phyloP scores from a whole-genome alignment of 2,113 vertebrate species.

The Petromus typicus region DNA sequence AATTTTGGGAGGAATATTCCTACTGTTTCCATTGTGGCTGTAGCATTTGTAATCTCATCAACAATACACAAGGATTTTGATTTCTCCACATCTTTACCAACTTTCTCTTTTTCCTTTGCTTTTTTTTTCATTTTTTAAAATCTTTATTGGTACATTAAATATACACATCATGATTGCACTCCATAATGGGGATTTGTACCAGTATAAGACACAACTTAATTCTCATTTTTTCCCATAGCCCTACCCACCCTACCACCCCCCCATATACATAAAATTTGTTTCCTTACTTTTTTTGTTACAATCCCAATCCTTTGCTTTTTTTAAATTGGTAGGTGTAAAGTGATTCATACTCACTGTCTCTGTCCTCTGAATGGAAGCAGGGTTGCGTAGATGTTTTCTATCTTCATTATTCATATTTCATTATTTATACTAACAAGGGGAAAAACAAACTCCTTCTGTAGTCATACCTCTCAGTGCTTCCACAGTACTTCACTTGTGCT shows the following conservation, averaged over 20 bases:
- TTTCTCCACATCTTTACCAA: not conserved
- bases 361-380: not conserved
- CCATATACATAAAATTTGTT: no score
- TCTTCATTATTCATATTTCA: slow-evolving; percentile 40
- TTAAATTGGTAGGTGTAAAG: not conserved
- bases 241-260: no score
- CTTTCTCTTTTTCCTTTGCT: not conserved
- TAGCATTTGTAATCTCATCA: not conserved
- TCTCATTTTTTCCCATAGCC: no score
- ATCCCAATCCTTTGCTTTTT: not conserved
- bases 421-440: not conserved
- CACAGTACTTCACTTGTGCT: not conserved
- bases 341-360: not conserved
- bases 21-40: not conserved
- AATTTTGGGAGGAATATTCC: not conserved
- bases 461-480: not conserved
- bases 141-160: no score
- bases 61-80: not conserved
- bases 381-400: not conserved
- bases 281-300: no score
- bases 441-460: not conserved
- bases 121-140: no score
- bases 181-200: no score
- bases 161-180: no score
- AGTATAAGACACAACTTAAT: no score